These are phyloP conservation scores for Dipodomys merriami DNA, from an alignment of 2,113 vertebrate species.

Conservation along the genomic window DNA sequence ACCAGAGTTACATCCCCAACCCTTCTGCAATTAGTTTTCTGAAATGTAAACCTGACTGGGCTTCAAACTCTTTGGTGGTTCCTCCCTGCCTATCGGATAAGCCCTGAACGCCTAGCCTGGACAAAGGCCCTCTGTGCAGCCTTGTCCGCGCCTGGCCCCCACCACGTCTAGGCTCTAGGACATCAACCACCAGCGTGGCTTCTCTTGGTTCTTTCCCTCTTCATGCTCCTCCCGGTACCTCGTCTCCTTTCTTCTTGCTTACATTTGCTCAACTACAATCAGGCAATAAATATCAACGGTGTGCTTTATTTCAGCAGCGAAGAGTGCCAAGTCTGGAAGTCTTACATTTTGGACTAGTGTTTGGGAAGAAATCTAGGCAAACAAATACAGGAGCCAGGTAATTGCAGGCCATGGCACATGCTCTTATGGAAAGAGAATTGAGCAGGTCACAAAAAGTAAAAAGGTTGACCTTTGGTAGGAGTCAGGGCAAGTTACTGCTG, in stretches of 20 bases:
- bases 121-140: background rate
- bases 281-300: background rate
- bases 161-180: fast-evolving
- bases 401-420: fast-evolving
- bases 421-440: background rate
- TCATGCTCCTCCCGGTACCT: background rate
- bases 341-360: background rate
- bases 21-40: background rate
- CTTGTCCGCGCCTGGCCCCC: background rate
- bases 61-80: background rate
- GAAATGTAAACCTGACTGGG: background rate
- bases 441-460: background rate
- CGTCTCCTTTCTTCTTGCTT: background rate
- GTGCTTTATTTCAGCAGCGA: background rate
- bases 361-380: background rate
- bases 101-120: background rate
- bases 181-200: fast-evolving
- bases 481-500: background rate
- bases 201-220: background rate
- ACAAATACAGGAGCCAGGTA: background rate
- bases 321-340: background rate
- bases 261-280: background rate
- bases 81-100: background rate
- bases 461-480: background rate
- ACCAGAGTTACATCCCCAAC: no score